Percentiles rank a stretch among this genome's conserved stretches.
These are phyloP conservation scores for Wasmannia auropunctata DNA, from an alignment of 1,140 invertebrate species.

Conservation along the genomic window DNA sequence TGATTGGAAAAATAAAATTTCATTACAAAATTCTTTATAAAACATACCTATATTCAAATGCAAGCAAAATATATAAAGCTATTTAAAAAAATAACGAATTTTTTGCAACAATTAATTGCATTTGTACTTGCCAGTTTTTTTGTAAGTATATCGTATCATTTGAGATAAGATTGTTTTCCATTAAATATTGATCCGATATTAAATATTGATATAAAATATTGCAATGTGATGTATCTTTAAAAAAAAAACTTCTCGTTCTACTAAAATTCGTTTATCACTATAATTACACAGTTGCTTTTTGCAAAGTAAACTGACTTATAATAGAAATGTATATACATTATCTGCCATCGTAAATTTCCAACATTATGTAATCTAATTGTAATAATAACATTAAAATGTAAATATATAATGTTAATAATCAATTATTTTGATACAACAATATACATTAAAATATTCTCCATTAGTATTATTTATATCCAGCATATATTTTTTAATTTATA, in stretches of 20 bases:
- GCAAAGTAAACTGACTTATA: background rate
- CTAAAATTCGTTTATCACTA: background rate
- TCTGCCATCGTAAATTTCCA: background rate
- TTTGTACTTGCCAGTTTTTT: background rate
- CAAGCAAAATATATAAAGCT: background rate
- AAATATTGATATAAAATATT: background rate
- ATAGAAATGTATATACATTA: conserved; percentile 16
- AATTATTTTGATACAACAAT: background rate
- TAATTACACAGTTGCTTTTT: conserved; percentile 9
- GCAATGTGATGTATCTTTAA: background rate
- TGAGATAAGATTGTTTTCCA: background rate
- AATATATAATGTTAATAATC: conserved; percentile 2
- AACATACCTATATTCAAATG: background rate
- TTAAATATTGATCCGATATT: no score
- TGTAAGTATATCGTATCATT: background rate
- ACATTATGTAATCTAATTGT: background rate
- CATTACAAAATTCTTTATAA: background rate
- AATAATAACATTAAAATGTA: background rate
- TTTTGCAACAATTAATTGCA: background rate
- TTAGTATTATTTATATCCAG: background rate
- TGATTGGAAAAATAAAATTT: conserved; percentile 16
- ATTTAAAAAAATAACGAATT: background rate
- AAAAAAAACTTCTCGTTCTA: background rate
- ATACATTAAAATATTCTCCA: background rate
- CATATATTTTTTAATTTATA: background rate